phyloP scores from a whole-genome alignment of 2,797 vertebrate species.

The Bovichtus variegatus region DNA sequence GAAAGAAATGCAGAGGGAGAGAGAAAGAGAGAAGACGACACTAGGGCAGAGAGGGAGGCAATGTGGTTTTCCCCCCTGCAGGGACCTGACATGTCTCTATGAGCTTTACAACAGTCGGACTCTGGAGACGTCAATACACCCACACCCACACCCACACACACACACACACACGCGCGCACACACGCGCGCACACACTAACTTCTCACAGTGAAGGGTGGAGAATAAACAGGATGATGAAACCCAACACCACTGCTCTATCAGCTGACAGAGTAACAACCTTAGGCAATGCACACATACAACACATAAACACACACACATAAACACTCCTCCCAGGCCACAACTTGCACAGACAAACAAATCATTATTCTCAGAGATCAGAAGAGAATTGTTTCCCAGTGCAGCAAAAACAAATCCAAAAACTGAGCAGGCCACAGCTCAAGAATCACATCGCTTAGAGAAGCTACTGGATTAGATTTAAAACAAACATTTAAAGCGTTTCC shows the following conservation, averaged over 20 bases:
- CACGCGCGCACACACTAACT: constrained; percentile 27
- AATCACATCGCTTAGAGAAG: not conserved
- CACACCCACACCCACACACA: constrained; percentile 10
- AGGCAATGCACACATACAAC: constrained; percentile 36
- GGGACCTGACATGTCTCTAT: constrained; percentile 58
- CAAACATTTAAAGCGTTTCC: constrained; percentile 19
- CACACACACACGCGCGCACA: constrained; percentile 27
- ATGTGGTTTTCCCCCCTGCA: constrained; percentile 57
- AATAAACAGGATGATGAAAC: constrained; percentile 85
- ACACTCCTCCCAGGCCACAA: constrained; percentile 43
- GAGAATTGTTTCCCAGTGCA: constrained; percentile 41
- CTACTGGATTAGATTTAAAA: constrained; percentile 19
- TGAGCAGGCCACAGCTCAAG: not conserved
- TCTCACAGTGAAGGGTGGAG: constrained; percentile 40
- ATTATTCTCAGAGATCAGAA: constrained; percentile 52
- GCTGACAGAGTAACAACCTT: constrained; percentile 67
- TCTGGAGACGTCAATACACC: constrained; percentile 61
- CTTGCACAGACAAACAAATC: constrained; percentile 63
- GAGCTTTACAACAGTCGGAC: constrained; percentile 51
- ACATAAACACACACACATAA: constrained; percentile 15
- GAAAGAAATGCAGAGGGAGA: not conserved
- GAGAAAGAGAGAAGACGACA: constrained; percentile 16
- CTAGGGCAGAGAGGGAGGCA: constrained; percentile 36
- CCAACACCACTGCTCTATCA: constrained; percentile 72
- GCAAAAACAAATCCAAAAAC: constrained; percentile 33